phyloP scores from a whole-genome alignment of 2,113 vertebrate species.

The Megaleporinus macrocephalus region DNA sequence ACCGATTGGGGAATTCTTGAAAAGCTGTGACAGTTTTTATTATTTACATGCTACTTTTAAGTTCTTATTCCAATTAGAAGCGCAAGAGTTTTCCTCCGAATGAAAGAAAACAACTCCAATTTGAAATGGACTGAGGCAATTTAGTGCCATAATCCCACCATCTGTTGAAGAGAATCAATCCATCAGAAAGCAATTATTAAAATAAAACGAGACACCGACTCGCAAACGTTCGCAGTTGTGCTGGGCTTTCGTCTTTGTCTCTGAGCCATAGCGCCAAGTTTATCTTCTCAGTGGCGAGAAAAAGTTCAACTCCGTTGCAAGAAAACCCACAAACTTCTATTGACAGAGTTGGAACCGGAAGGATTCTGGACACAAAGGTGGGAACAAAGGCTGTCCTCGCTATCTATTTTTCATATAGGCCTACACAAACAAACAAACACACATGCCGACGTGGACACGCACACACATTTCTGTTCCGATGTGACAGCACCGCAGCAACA shows the following conservation, averaged over 20 bases:
- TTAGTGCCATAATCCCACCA: constrained; percentile 23
- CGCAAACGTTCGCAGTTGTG: constrained; percentile 24
- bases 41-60: constrained; percentile 17
- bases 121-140: background rate
- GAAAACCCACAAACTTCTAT: background rate
- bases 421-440: background rate
- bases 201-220: too few relatives aligned
- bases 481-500: constrained; percentile 48
- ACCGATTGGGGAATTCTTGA: background rate
- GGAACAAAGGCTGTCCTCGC: constrained; percentile 10
- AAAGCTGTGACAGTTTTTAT: background rate
- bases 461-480: constrained; percentile 8
- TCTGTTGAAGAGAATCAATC: constrained; percentile 20
- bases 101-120: constrained; percentile 5
- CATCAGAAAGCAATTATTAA: constrained; percentile 12
- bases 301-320: background rate
- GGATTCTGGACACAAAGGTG: constrained; percentile 2
- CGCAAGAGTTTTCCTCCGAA: constrained; percentile 6
- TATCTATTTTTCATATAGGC: constrained; percentile 13
- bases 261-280: background rate
- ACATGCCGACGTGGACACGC: constrained; percentile 19
- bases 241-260: background rate
- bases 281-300: constrained; percentile 1
- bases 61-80: constrained; percentile 18
- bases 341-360: background rate